These are phyloP conservation scores for Falco rusticolus DNA, from an alignment of 2,797 vertebrate species.

Conservation along the genomic window DNA sequence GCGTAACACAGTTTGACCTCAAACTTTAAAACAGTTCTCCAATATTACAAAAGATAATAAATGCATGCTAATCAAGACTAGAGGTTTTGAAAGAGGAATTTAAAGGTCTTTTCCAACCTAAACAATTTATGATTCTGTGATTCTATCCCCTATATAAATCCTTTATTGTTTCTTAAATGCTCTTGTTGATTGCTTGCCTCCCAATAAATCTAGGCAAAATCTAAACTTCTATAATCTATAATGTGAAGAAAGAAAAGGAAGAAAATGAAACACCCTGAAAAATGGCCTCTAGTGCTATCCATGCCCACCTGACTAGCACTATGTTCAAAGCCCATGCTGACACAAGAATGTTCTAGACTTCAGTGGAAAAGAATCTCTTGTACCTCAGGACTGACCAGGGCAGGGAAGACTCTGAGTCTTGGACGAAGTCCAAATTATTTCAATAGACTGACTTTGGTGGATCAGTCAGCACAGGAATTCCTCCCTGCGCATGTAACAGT, in stretches of 20 bases:
- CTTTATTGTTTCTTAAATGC: not conserved
- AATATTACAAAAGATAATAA: not conserved
- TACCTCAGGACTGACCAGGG: not conserved
- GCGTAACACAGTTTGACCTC: not conserved
- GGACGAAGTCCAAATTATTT: not conserved
- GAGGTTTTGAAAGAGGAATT: not conserved
- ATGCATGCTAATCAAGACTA: not conserved
- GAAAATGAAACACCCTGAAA: not conserved
- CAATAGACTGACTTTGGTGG: not conserved
- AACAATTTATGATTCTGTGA: no score
- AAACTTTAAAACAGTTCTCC: not conserved
- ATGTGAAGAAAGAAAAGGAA: not conserved
- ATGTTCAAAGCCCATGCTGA: not conserved
- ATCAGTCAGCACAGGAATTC: not conserved
- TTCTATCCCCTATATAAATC: not conserved
- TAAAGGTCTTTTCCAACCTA: no score
- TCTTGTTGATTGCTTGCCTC: not conserved
- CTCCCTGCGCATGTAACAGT: not conserved
- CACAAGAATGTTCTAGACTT: not conserved
- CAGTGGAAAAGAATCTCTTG: not conserved
- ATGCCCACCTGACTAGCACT: not conserved
- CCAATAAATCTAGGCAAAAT: not conserved
- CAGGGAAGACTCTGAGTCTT: not conserved
- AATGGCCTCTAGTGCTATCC: not conserved
- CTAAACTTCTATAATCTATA: not conserved